These are phyloP conservation scores for Drosophila insularis DNA, from an alignment of 1,140 invertebrate species.

Conservation along the genomic window DNA sequence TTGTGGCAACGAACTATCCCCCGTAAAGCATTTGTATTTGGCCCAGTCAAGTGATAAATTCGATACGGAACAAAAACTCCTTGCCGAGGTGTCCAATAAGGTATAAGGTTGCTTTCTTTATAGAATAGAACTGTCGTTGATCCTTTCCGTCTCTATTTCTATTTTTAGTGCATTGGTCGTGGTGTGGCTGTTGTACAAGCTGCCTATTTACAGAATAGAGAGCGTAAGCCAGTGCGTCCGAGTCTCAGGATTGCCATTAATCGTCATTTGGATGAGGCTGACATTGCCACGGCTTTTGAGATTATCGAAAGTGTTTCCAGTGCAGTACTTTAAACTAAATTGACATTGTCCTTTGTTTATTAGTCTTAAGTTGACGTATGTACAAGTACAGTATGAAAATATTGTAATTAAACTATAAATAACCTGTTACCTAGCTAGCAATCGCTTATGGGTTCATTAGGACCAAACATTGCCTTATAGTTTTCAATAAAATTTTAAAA, in stretches of 20 bases:
- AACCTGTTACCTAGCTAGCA: conserved; percentile 25
- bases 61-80: conserved; percentile 83
- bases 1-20: conserved; percentile 86
- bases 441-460: conserved; percentile 25
- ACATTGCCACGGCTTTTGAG: conserved; percentile 82
- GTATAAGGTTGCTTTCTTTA: conserved; percentile 29
- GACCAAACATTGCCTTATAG: conserved; percentile 16
- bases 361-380: conserved; percentile 3
- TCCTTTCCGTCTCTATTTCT: neutral
- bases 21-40: conserved; percentile 91
- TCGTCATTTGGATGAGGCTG: conserved; percentile 84
- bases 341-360: neutral
- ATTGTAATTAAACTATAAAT: conserved; percentile 20
- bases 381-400: conserved; percentile 37
- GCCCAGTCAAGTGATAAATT: conserved; percentile 80
- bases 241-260: conserved; percentile 87
- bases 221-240: conserved; percentile 85
- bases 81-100: conserved; percentile 85
- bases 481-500: conserved; percentile 12
- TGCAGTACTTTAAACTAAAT: conserved; percentile 39
- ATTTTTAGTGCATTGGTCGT: conserved; percentile 84
- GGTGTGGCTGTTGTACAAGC: conserved; percentile 86
- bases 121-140: neutral
- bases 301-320: conserved; percentile 61
- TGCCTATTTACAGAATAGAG: conserved; percentile 86